These are phyloP conservation scores for Anolis carolinensis DNA, from an alignment of 2,113 vertebrate genomes.

Conservation along the genomic window DNA sequence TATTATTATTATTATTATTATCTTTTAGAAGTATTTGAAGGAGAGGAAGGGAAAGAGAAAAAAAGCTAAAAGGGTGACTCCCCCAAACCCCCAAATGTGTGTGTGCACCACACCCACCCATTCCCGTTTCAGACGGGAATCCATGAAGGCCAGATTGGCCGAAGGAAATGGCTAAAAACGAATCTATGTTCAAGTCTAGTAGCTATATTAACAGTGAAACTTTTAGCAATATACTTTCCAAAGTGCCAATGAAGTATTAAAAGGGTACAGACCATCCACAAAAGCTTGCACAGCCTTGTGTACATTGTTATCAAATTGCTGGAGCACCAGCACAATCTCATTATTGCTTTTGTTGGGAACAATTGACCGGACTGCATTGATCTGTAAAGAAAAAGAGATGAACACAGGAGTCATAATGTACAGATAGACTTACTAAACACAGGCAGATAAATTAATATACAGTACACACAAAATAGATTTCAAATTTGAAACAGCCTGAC, in stretches of 20 bases:
- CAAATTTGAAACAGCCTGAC: background rate
- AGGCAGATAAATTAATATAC: background rate
- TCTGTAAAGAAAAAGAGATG: conserved; percentile 64
- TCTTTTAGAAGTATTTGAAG: too few relatives aligned
- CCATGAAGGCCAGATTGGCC: too few relatives aligned
- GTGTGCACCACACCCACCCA: too few relatives aligned
- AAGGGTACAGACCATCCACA: conserved; percentile 77
- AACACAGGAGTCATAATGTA: background rate
- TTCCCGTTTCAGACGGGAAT: too few relatives aligned
- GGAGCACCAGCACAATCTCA: conserved; percentile 82
- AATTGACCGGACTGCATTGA: conserved; percentile 79
- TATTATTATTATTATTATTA: too few relatives aligned
- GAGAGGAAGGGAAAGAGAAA: too few relatives aligned
- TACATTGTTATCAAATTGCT: conserved; percentile 82
- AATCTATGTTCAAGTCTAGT: too few relatives aligned
- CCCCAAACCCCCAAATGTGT: too few relatives aligned
- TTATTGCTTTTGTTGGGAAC: conserved; percentile 84
- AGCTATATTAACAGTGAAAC: background rate
- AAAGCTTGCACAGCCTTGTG: conserved; percentile 84
- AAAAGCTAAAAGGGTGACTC: too few relatives aligned
- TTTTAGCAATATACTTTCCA: background rate
- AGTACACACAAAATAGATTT: fast-evolving
- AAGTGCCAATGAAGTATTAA: background rate
- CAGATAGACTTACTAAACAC: background rate
- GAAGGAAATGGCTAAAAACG: too few relatives aligned